These are phyloP conservation scores for Subacronicta megacephala DNA, from an alignment of 2,888 invertebrate species.

Conservation along the genomic window DNA sequence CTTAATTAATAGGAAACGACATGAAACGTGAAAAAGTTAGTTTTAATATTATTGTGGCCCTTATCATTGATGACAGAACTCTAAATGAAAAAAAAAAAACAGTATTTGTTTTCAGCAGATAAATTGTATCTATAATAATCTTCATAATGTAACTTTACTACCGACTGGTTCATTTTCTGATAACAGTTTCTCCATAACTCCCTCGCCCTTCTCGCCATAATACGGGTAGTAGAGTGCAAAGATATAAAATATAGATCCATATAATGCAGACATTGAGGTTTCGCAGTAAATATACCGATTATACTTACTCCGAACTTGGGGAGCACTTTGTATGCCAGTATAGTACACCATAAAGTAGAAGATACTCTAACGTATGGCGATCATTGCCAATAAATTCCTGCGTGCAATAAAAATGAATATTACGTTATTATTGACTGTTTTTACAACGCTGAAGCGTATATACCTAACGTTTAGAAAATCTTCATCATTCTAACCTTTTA, in stretches of 20 bases:
- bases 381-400: conserved; percentile 18
- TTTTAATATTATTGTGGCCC: too few species aligned
- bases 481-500: too few species aligned
- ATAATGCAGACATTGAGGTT: conserved; percentile 44
- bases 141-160: too few species aligned
- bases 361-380: conserved; percentile 20
- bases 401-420: conserved; percentile 14
- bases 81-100: too few species aligned
- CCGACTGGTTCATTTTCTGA: too few species aligned
- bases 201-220: conserved; percentile 12
- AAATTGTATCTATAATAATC: too few species aligned
- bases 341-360: conserved; percentile 41
- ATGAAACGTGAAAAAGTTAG: too few species aligned
- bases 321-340: conserved; percentile 51
- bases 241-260: conserved; percentile 43
- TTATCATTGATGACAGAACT: too few species aligned
- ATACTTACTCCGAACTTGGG: conserved; percentile 34
- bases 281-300: conserved; percentile 49
- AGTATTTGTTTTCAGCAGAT: too few species aligned
- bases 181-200: conserved; percentile 9
- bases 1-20: too few species aligned
- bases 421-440: background rate
- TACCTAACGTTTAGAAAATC: too few species aligned
- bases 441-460: background rate
- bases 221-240: conserved; percentile 14